A percentile compares a stretch with the other conserved stretches of the same genome.
phyloP scores from a whole-genome alignment of 2,888 invertebrate genomes.

The Metallyticus violacea region DNA sequence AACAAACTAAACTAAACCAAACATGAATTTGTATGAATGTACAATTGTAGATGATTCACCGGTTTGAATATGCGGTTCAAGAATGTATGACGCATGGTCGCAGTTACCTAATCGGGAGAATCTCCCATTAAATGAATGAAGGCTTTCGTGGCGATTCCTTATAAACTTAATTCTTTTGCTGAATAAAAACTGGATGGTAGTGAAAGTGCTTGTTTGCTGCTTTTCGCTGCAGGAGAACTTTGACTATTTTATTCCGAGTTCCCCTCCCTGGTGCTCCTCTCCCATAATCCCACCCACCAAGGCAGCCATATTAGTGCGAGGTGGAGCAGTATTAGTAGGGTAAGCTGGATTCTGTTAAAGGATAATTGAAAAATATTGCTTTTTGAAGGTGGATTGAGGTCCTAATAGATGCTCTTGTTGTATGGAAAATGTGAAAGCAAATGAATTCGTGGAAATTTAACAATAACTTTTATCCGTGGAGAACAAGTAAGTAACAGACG shows the following conservation, averaged over 20 bases:
- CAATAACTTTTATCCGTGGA: background rate
- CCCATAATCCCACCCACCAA: slow-evolving; percentile 18
- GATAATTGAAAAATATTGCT: background rate
- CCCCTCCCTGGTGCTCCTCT: background rate
- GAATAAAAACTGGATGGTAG: too few relatives aligned
- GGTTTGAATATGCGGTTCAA: background rate
- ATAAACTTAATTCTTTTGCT: too few relatives aligned
- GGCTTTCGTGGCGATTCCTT: too few relatives aligned
- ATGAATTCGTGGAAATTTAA: background rate
- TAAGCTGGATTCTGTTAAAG: background rate
- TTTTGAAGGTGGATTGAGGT: background rate
- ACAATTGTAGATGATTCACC: background rate
- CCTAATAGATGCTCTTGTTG: background rate
- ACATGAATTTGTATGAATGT: too few relatives aligned
- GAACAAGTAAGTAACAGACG: background rate
- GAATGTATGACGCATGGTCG: background rate
- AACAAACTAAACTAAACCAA: too few relatives aligned
- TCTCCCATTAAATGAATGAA: background rate
- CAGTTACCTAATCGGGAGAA: background rate
- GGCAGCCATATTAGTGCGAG: slow-evolving; percentile 26
- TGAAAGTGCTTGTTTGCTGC: too few relatives aligned
- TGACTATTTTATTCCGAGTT: background rate
- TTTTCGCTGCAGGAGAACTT: background rate
- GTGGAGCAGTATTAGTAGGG: slow-evolving; percentile 25
- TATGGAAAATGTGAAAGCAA: background rate